A percentile compares a stretch with the other conserved stretches of the same genome.
Conservation (phyloP, 2,797 vertebrate species). For the Lacerta viridis region DNA sequence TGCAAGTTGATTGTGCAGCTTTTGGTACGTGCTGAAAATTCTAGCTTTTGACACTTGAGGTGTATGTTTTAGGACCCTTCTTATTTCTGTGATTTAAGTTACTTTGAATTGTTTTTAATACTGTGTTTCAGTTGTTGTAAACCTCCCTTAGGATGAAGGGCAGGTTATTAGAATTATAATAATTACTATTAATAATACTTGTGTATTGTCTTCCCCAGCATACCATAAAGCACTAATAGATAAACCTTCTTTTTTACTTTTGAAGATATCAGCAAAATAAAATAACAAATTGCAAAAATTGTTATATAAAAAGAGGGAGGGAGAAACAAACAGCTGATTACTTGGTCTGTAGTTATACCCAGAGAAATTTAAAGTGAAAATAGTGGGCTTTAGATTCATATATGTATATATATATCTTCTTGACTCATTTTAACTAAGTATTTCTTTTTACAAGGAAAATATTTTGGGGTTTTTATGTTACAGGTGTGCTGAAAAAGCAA, state of each 20-base stretch:
- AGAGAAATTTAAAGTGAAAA: neutral
- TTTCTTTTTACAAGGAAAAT: constrained; percentile 23
- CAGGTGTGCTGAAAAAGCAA: constrained; percentile 53
- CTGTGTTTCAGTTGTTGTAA: too few relatives aligned
- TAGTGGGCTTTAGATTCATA: neutral
- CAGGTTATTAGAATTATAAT: too few relatives aligned
- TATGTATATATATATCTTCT: too few relatives aligned
- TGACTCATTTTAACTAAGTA: neutral
- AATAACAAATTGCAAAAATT: neutral
- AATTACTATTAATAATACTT: neutral
- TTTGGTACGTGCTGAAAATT: too few relatives aligned
- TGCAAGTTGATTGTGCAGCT: too few relatives aligned
- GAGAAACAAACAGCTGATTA: neutral
- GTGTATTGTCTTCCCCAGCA: neutral
- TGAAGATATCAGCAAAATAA: neutral
- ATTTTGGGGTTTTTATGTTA: constrained; percentile 52
- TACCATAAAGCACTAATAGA: neutral
- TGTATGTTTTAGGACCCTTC: too few relatives aligned
- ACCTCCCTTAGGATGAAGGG: too few relatives aligned
- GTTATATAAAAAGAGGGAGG: neutral
- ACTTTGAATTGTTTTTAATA: too few relatives aligned
- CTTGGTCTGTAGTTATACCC: neutral
- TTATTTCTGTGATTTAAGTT: too few relatives aligned
- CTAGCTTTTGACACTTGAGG: too few relatives aligned
- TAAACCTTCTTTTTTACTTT: neutral